Percentiles rank a stretch among this genome's conserved stretches.
Evolutionary conservation across 1,140 invertebrate species (phyloP).

Genomic region (Ladona fulva): DNA sequence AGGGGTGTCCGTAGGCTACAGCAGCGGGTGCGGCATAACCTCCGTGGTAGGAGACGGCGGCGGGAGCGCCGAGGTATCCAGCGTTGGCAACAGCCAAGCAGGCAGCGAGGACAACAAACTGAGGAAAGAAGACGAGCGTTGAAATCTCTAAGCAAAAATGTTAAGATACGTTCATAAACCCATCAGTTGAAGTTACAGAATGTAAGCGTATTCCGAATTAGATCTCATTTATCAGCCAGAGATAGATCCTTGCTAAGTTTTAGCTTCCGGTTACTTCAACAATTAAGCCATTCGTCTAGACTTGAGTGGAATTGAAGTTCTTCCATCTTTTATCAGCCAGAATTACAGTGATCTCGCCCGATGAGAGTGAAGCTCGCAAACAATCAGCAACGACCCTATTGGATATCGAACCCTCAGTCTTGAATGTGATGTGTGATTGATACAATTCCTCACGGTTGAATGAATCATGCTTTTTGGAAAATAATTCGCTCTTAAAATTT

Average conservation of each 20-base stretch:
- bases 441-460: too few relatives aligned
- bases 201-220: neutral
- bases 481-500: too few relatives aligned
- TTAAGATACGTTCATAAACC: neutral
- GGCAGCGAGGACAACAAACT: slow-evolving; percentile 28
- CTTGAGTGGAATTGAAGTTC: neutral
- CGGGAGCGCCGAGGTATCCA: slow-evolving; percentile 22
- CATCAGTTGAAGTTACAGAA: neutral
- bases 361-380: too few relatives aligned
- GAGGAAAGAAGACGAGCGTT: neutral
- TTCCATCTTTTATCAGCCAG: too few relatives aligned
- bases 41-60: slow-evolving; percentile 19
- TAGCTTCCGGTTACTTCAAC: too few relatives aligned
- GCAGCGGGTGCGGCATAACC: slow-evolving; percentile 18
- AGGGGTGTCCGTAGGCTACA: slow-evolving; percentile 22
- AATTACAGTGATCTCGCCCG: too few relatives aligned
- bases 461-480: too few relatives aligned
- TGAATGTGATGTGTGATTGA: too few relatives aligned
- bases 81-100: slow-evolving; percentile 29
- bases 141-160: neutral
- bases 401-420: too few relatives aligned
- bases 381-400: too few relatives aligned
- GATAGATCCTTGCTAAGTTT: neutral
- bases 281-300: neutral
- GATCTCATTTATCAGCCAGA: neutral